Conservation (phyloP, 2,888 invertebrate genomes). For the Eupelmus urozonus region DNA sequence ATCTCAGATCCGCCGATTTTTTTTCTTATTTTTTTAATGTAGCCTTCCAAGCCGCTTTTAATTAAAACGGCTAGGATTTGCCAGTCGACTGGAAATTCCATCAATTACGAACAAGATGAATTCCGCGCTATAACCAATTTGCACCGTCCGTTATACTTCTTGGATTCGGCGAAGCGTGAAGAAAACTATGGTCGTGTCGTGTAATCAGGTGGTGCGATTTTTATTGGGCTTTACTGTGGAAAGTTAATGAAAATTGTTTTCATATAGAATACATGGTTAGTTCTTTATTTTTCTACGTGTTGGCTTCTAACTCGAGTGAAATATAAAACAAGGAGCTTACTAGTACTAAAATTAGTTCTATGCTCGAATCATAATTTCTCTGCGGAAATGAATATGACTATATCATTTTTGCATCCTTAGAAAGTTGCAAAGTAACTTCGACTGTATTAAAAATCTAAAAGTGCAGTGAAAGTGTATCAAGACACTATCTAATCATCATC, state of each 20-base stretch:
- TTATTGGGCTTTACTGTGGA: no score
- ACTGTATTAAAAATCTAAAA: neutral
- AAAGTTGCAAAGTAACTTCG: slow-evolving; percentile 37
- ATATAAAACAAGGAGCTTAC: no score
- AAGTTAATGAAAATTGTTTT: no score
- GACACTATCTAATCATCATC: no score
- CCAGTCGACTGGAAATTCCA: slow-evolving; percentile 16
- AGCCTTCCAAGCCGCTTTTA: neutral
- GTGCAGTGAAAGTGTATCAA: slow-evolving; percentile 26
- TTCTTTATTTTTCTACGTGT: no score
- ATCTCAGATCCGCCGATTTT: neutral
- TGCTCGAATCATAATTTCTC: neutral
- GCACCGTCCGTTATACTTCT: slow-evolving; percentile 28
- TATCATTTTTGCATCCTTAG: slow-evolving; percentile 26
- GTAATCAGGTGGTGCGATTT: no score
- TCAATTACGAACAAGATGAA: slow-evolving; percentile 11
- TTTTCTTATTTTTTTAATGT: neutral
- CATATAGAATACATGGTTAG: no score
- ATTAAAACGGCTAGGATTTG: neutral
- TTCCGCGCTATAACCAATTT: slow-evolving; percentile 17
- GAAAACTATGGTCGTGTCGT: neutral
- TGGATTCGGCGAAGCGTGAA: slow-evolving; percentile 13
- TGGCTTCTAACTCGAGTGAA: no score
- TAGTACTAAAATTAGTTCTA: neutral
- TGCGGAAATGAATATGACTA: neutral